Base-by-base conservation (phyloP, 92 coral and sea anemone genomes). In the Scolanthus callimorphus region DNA sequence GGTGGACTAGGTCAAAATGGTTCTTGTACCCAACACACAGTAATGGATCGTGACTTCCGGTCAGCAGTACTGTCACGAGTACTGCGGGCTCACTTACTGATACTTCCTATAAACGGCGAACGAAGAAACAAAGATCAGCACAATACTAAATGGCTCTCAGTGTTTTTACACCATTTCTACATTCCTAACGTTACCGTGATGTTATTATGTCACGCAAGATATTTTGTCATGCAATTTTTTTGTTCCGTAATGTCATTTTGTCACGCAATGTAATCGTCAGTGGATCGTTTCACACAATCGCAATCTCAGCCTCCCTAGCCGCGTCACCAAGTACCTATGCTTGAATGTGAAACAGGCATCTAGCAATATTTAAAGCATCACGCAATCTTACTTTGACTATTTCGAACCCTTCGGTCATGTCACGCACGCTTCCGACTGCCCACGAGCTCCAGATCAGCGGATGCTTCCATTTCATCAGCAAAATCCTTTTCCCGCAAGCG, bases 1-100 rank as follows among this genome's bases (percentile, higher is more conserved):
- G 71, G 22, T 67, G 76, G 30, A 91, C 75, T 39, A 91, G 72
- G 58, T 91, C 97, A 71, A 87, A 91, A 31, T 83, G 80, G 63
- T 88, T 64, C 48, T 87, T 85, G 65, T 80, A 77, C 1, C 96
- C 97, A 26, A 84, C 89, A 57, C 97, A 91, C 3, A 88, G 31
- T 31, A 82, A 72, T 10, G 78, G 62, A 28, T 86, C 88, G 29
- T 53, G 68, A 30, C 55, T 27, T 38, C 72, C 61, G 13, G 81
- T 62, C 54, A 71, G 76, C 28, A 86, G 79, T 30, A 91, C 55
- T 13, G 96, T 84, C 92, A 91, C 70, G 6, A 91, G 60, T 38
- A 59, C 44, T n/a, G 97, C 95, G 2, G 96, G 49, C 23, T 91
- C 97, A 3, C 77, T 70, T 2, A 77, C 70, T 1, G 85, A 64